A percentile compares a stretch with the other conserved stretches of the same genome.
These are phyloP conservation scores for Theocolax elegans DNA, from an alignment of 1,140 invertebrate species.

Conservation along the genomic window DNA sequence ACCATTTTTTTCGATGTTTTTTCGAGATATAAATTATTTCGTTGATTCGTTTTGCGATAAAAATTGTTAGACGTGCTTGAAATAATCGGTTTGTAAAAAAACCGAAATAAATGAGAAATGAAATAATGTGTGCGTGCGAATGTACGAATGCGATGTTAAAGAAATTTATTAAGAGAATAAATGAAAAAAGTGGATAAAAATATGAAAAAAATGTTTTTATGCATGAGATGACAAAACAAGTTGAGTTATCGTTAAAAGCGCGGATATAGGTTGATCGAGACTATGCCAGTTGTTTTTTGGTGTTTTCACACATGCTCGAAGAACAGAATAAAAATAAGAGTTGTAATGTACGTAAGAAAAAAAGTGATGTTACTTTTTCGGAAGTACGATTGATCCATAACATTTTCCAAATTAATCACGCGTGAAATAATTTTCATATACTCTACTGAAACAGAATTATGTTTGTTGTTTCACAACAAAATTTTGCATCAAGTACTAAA, in stretches of 20 bases:
- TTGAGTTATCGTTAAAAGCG: constrained; percentile 31
- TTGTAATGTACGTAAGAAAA: constrained; percentile 16
- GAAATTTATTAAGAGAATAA: constrained; percentile 4
- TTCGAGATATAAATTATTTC: neutral
- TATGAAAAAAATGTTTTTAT: constrained; percentile 26
- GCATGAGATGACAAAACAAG: constrained; percentile 11
- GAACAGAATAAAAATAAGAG: neutral
- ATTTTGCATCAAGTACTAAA: too few relatives aligned
- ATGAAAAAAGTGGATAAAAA: constrained; percentile 1
- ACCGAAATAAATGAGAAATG: neutral
- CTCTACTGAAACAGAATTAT: too few relatives aligned
- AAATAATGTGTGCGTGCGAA: neutral
- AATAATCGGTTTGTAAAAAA: constrained; percentile 4
- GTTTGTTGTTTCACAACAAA: too few relatives aligned
- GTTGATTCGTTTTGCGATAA: neutral
- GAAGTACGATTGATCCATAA: constrained; percentile 24
- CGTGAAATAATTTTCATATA: neutral
- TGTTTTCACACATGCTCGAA: constrained; percentile 12
- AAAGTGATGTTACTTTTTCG: neutral
- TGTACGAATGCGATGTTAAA: constrained; percentile 2
- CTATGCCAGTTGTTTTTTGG: constrained; percentile 23
- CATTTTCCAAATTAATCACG: neutral
- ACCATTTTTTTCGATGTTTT: neutral
- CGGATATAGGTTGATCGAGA: constrained; percentile 6
- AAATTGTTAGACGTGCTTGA: neutral